Base-by-base conservation (phyloP, 1,140 invertebrate species). In the Drosophila ficusphila region DNA sequence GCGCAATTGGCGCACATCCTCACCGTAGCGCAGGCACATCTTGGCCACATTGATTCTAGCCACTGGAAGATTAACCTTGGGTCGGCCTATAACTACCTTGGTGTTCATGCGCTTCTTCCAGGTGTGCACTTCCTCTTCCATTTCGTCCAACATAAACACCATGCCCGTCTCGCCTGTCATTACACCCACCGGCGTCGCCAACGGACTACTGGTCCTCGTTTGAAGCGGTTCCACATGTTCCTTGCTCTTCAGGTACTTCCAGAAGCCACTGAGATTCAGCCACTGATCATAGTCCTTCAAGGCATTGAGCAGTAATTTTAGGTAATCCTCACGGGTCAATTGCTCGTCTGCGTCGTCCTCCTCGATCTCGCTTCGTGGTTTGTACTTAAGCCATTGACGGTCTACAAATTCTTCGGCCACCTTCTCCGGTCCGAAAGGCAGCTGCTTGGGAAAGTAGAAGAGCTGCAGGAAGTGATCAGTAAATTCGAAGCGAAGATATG, bases 101-200 rank as follows among this genome's bases (percentile, higher is more conserved):
- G 31, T 44, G 16, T 77, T 74, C 31, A 86, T 86, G 6, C 76
- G 82, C 14, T 49, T 25, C 38, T 70, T 74, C 81, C 81, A 86
- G 6, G 68, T 86, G 27, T 47, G 81, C n/a, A 71, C 68, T n/a
- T 86, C 82, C 46, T 74, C 76, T 23, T 86, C 51, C 68, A 86
- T 88, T 4, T 81, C 73, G 11, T 81, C 73, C 4, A 86, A 57
- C 68, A 74, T 77, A 12, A 88, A 86, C 6, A 88, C 60, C 38
- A 74, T 86, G 4, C 51, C 57, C 25, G 72, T 54, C 8, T 73
- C 82, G 1, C 68, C 76, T 0, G 56, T 64, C 9, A 76, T 49
- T 12, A 70, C 42, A 5, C 76, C 81, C 16, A 81, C 76, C 1
- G 76, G 82, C 0, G 62, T 88, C 11, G 82, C 77, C 16, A 88